phyloP scores from a whole-genome alignment of 2,113 vertebrate genomes.

The Columba janthina region DNA sequence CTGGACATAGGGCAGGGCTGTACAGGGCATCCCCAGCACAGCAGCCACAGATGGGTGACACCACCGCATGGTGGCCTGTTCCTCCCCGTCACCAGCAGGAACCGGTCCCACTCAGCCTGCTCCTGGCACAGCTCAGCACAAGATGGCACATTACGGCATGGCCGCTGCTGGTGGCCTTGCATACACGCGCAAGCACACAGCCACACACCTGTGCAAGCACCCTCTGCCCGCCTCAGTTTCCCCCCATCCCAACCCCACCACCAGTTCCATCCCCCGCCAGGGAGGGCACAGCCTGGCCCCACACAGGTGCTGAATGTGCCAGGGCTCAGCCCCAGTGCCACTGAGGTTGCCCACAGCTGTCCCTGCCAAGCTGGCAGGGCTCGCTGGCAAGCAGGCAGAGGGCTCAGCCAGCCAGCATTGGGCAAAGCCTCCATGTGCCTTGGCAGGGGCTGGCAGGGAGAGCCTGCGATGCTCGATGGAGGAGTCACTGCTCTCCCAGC shows the following conservation, averaged over 20 bases:
- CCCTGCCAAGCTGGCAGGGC: not conserved
- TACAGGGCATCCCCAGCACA: accelerated
- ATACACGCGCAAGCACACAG: too few relatives aligned
- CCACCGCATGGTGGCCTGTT: accelerated
- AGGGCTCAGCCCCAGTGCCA: not conserved
- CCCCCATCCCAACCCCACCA: accelerated
- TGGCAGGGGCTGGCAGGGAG: not conserved
- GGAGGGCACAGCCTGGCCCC: not conserved
- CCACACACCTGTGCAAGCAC: accelerated
- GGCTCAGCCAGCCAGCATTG: accelerated
- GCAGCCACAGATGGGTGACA: not conserved
- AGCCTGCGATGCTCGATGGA: accelerated
- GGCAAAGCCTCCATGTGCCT: not conserved
- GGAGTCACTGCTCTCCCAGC: not conserved
- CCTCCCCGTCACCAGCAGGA: not conserved
- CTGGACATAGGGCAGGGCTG: accelerated
- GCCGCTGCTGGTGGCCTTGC: not conserved
- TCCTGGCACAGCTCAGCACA: accelerated
- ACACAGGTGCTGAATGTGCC: not conserved
- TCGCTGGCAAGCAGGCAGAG: accelerated
- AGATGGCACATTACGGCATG: accelerated
- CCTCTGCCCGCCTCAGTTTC: accelerated
- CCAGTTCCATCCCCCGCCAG: accelerated
- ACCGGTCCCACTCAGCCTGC: not conserved
- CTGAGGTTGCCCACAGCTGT: accelerated